phyloP scores from a whole-genome alignment of 2,888 invertebrate genomes.

The Brachyptera risi region DNA sequence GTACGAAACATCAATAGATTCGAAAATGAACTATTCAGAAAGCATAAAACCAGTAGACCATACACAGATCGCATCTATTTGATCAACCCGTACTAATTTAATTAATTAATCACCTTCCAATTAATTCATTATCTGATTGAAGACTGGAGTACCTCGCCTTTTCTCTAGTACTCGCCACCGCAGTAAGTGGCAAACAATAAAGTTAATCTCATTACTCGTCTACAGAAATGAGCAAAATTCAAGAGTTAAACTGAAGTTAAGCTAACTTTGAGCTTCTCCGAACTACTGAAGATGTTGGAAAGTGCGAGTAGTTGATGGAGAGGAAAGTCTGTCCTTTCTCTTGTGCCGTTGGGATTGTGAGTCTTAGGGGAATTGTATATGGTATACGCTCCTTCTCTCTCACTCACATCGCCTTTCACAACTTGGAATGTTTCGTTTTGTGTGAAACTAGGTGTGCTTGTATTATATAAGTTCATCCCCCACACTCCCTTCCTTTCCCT shows the following conservation, averaged over 20 bases:
- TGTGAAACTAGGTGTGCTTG: conserved; percentile 11
- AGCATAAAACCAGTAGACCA: too few species aligned
- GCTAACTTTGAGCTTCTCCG: conserved; percentile 14
- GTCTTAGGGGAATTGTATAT: conserved; percentile 1
- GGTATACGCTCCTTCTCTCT: too few species aligned
- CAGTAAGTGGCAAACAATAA: conserved; percentile 10
- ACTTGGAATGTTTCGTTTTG: conserved; percentile 12
- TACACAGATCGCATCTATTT: too few species aligned
- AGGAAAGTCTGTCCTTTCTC: conserved; percentile 14
- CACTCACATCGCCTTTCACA: neutral
- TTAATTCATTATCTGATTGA: too few species aligned
- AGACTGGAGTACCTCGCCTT: too few species aligned
- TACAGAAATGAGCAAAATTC: conserved; percentile 4
- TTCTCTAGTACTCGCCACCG: neutral
- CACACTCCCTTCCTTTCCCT: too few species aligned
- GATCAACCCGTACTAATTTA: too few species aligned
- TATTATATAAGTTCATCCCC: neutral
- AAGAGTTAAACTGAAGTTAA: conserved; percentile 12
- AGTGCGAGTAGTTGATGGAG: conserved; percentile 6
- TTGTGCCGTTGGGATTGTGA: conserved; percentile 1
- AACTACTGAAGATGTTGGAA: conserved; percentile 7
- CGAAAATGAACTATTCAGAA: too few species aligned
- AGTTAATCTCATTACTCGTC: conserved; percentile 11
- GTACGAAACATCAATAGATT: too few species aligned
- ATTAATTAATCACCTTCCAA: too few species aligned